Percentiles rank a stretch among this genome's conserved stretches.
Conservation (phyloP, 2,797 vertebrate genomes). For the Crypturellus tataupa region DNA sequence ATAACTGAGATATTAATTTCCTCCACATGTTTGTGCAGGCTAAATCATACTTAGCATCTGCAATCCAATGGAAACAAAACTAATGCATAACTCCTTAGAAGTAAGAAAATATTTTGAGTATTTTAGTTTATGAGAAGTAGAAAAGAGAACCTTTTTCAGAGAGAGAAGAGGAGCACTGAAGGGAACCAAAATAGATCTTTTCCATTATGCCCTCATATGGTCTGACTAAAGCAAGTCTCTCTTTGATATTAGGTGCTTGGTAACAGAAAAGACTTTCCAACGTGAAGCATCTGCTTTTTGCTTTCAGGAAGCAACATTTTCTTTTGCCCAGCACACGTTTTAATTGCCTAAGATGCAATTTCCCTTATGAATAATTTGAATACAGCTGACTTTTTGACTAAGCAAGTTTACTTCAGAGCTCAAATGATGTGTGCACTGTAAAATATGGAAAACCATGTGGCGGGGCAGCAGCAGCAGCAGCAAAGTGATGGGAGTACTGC, state of each 20-base stretch:
- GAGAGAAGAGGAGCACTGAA: background rate
- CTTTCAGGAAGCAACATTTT: constrained; percentile 60
- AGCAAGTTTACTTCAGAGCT: constrained; percentile 71
- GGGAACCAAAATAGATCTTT: background rate
- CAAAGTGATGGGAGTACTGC: constrained; percentile 58
- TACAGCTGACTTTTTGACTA: constrained; percentile 72
- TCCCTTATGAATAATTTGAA: constrained; percentile 78
- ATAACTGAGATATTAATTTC: background rate
- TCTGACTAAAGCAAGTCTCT: background rate
- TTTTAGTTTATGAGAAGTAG: background rate
- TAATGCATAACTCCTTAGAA: background rate
- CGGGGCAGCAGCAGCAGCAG: constrained; percentile 50
- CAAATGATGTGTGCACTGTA: constrained; percentile 70
- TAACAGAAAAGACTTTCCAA: constrained; percentile 29
- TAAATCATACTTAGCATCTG: background rate
- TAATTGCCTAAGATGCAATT: constrained; percentile 73
- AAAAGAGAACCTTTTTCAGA: background rate
- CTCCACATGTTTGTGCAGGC: background rate
- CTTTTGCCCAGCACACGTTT: constrained; percentile 59
- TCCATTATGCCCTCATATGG: background rate
- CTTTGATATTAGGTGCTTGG: constrained; percentile 25
- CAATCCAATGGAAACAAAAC: background rate
- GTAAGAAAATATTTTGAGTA: background rate
- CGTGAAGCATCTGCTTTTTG: constrained; percentile 15
- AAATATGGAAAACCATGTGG: constrained; percentile 71